These are phyloP conservation scores for Ailuropoda melanoleuca DNA, from an alignment of 2,113 vertebrate genomes.

Conservation along the genomic window DNA sequence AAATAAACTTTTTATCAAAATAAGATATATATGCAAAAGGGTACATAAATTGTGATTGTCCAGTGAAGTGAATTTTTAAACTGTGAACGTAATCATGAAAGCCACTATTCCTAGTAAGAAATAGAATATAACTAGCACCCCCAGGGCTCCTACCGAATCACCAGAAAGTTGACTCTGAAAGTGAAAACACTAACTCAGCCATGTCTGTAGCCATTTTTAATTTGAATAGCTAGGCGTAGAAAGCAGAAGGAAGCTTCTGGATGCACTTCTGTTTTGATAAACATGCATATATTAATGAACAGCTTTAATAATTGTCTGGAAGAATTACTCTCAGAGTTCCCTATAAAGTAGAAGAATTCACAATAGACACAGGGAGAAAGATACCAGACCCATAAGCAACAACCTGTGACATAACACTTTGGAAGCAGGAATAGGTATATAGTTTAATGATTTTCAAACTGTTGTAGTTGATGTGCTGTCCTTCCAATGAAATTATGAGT, in stretches of 20 bases:
- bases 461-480: neutral
- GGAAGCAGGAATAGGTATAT: neutral
- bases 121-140: neutral
- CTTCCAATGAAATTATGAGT: neutral
- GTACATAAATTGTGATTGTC: neutral
- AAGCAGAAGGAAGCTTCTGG: neutral
- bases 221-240: neutral
- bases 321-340: neutral
- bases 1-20: neutral
- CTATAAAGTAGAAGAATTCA: neutral
- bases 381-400: neutral
- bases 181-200: neutral
- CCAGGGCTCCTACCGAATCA: neutral
- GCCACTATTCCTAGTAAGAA: neutral
- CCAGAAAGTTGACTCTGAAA: neutral
- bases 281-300: neutral
- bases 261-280: constrained; percentile 1
- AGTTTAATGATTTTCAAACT: neutral
- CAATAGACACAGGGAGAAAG: neutral
- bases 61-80: neutral
- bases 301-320: neutral
- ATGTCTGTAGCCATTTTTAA: neutral
- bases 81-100: neutral
- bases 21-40: neutral
- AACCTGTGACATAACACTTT: neutral